These are phyloP conservation scores for Holacanthus passer DNA, from an alignment of 2,113 vertebrate species.

Conservation along the genomic window DNA sequence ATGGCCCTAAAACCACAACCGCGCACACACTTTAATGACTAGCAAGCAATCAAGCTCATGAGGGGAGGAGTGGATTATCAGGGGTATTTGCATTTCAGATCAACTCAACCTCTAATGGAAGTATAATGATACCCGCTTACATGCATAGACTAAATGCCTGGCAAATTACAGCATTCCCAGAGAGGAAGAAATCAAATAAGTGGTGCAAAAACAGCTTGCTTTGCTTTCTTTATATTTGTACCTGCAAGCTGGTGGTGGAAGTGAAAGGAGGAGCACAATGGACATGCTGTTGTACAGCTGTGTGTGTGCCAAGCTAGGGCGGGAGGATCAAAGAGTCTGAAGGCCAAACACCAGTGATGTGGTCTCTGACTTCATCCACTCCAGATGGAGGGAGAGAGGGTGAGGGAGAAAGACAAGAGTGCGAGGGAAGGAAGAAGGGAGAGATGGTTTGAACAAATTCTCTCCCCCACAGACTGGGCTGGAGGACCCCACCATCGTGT, in stretches of 20 bases:
- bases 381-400: constrained; percentile 88
- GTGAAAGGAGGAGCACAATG: constrained; percentile 60
- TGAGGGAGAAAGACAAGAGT: constrained; percentile 29
- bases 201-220: constrained; percentile 58
- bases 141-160: constrained; percentile 67
- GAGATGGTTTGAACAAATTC: constrained; percentile 60
- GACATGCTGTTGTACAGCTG: constrained; percentile 86
- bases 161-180: constrained; percentile 74
- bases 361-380: constrained; percentile 93
- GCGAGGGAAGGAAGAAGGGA: constrained; percentile 38
- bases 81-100: constrained; percentile 80
- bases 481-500: constrained; percentile 81
- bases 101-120: constrained; percentile 79
- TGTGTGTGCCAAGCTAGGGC: constrained; percentile 87
- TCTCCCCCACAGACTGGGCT: constrained; percentile 84
- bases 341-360: constrained; percentile 92
- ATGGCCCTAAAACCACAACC: constrained; percentile 35
- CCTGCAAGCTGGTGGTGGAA: constrained; percentile 55
- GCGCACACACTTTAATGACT: constrained; percentile 66
- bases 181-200: constrained; percentile 71
- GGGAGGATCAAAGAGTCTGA: constrained; percentile 90
- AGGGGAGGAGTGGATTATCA: constrained; percentile 74
- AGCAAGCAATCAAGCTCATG: constrained; percentile 70
- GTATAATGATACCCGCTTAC: constrained; percentile 75
- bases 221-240: constrained; percentile 60